Evolutionary conservation across 2,797 vertebrate species (phyloP), one percentile per base, ranked within the genome.

Genomic region (Fratercula arctica): DNA sequence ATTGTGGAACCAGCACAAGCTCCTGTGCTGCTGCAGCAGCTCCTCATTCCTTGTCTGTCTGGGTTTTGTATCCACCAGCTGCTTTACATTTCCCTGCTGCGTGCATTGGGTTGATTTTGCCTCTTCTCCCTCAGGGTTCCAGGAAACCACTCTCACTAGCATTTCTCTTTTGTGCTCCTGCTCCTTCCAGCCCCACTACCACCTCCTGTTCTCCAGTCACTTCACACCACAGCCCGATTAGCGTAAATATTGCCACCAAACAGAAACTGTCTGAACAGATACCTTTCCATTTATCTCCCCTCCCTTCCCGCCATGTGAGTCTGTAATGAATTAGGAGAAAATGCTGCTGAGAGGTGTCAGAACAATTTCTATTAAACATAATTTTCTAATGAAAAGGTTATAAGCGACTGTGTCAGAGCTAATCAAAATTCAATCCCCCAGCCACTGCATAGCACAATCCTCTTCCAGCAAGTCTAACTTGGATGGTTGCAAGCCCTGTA

Each of bases 321-420:
- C 68, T 54, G 91, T 94, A 97, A 97, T 96, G 95, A 97, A 96
- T 96, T 90, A 93, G 93, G 85, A 94, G 94, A 85, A 97, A 97
- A 96, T 0, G 70, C 93, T 76, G 83, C 97, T 96, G 97, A 98
- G 97, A 98, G 93, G 95, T 98, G 98, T 98, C 98, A 98, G 97
- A 97, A 98, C 97, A 97, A 96, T 97, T 97, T 95, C 98, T 98
- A 98, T 98, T 97, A 98, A 98, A 97, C 96, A 94, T 97, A 97
- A 98, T 98, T 98, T 98, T 96, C 97, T 98, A 98, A 98, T 98
- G 97, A 98, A 97, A 97, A 98, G 97, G 97, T 98, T 98, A 97
- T 94, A 67, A 97, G 97, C n/a, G 61, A 97, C 87, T 90, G 89
- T 86, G 61, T 96, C 96, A 91, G 90, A 97, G 95, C 96, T 97